Conservation (phyloP, 2,113 vertebrate genomes). For the Shinisaurus crocodilurus region DNA sequence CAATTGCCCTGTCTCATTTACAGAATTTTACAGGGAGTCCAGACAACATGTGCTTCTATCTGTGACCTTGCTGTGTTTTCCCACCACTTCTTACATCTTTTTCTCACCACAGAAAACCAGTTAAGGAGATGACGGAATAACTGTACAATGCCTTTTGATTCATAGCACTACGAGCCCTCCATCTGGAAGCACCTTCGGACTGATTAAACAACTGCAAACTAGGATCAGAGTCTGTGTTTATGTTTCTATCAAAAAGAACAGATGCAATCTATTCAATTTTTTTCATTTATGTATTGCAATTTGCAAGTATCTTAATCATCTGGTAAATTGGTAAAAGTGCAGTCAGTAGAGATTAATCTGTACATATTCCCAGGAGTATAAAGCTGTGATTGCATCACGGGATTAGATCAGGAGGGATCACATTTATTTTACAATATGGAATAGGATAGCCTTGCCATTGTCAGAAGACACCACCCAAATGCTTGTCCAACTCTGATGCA, state of each 20-base stretch:
- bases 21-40: not conserved
- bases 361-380: not conserved
- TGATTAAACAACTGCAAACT: not conserved
- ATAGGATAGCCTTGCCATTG: not conserved
- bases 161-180: too few species aligned
- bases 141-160: not conserved
- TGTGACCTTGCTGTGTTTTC: not conserved
- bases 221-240: not conserved
- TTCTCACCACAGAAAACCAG: not conserved
- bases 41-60: not conserved
- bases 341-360: slow-evolving; percentile 36
- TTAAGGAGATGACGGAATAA: not conserved
- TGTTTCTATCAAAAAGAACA: slow-evolving; percentile 24
- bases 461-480: not conserved
- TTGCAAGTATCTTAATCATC: not conserved
- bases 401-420: not conserved
- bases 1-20: not conserved
- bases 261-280: not conserved
- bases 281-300: slow-evolving; percentile 7
- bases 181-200: not conserved
- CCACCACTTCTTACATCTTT: not conserved
- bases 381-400: not conserved
- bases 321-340: slow-evolving; percentile 28
- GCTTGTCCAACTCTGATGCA: not conserved
- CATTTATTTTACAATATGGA: not conserved